Percentiles rank a stretch among this genome's conserved stretches.
These are phyloP conservation scores for Eudyptes chrysolophus DNA, from an alignment of 2,113 vertebrate genomes.

Conservation along the genomic window DNA sequence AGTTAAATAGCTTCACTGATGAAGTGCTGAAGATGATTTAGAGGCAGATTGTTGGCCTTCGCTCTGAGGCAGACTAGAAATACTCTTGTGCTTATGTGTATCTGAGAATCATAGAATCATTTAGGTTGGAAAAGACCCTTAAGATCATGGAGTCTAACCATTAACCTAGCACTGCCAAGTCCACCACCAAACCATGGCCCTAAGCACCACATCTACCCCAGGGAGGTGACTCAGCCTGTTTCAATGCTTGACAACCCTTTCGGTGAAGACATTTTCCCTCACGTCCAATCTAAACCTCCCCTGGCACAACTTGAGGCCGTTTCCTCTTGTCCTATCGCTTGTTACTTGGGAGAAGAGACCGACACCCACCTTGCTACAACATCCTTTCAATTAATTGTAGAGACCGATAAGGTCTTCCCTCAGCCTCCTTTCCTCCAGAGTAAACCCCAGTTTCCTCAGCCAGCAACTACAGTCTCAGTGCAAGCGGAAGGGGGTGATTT, in stretches of 20 bases:
- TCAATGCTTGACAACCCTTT: neutral
- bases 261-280: neutral
- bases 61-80: neutral
- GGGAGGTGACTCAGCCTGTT: neutral
- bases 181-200: neutral
- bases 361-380: accelerated
- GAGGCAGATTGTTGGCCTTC: neutral
- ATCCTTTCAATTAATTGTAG: neutral
- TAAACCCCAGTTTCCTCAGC: neutral
- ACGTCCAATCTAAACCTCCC: neutral
- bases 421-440: neutral
- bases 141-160: neutral
- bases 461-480: neutral
- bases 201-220: neutral
- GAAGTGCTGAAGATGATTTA: neutral
- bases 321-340: accelerated
- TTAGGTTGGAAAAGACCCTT: neutral
- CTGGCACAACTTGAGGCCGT: neutral
- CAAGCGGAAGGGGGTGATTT: neutral
- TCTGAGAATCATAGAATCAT: neutral
- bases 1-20: neutral
- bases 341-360: neutral
- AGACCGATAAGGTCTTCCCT: neutral
- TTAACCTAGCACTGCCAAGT: neutral
- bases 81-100: neutral